These are phyloP conservation scores for Cosmopolites sordidus DNA, from an alignment of 2,888 invertebrate species.

Conservation along the genomic window DNA sequence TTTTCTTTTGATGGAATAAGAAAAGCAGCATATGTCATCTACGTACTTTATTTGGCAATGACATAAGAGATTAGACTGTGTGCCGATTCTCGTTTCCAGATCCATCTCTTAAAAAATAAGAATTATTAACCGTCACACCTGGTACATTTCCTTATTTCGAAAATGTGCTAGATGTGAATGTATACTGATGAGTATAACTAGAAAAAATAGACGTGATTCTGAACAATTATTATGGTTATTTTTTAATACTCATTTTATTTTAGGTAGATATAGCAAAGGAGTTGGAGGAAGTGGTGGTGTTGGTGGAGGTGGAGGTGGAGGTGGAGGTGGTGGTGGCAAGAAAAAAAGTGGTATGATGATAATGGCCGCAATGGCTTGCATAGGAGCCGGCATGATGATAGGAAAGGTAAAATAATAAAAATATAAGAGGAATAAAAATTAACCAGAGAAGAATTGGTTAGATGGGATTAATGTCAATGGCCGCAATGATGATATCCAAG, in stretches of 20 bases:
- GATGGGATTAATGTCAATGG: constrained; percentile 63
- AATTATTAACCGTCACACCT: too few relatives aligned
- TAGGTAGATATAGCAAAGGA: constrained; percentile 7
- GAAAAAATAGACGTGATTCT: too few relatives aligned
- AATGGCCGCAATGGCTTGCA: constrained; percentile 58
- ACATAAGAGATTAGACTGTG: too few relatives aligned
- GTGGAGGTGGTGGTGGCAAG: constrained; percentile 37
- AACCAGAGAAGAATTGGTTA: neutral
- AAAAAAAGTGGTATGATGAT: constrained; percentile 52
- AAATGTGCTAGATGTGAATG: too few relatives aligned
- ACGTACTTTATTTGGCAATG: too few relatives aligned
- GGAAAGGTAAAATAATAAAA: constrained; percentile 49
- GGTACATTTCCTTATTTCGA: too few relatives aligned
- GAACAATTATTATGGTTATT: too few relatives aligned
- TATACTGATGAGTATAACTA: too few relatives aligned
- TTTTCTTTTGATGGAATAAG: too few relatives aligned
- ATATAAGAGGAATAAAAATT: neutral
- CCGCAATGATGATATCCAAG: constrained; percentile 63
- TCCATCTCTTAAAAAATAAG: too few relatives aligned
- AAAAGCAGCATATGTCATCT: too few relatives aligned
- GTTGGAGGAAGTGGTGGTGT: constrained; percentile 30
- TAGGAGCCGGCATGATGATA: constrained; percentile 63
- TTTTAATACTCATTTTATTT: neutral
- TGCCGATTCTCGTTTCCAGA: too few relatives aligned
- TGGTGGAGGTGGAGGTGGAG: constrained; percentile 40